Percentiles rank a stretch among this genome's conserved stretches.
Conservation (phyloP, 2,113 vertebrate genomes). For the Pungitius pungitius region DNA sequence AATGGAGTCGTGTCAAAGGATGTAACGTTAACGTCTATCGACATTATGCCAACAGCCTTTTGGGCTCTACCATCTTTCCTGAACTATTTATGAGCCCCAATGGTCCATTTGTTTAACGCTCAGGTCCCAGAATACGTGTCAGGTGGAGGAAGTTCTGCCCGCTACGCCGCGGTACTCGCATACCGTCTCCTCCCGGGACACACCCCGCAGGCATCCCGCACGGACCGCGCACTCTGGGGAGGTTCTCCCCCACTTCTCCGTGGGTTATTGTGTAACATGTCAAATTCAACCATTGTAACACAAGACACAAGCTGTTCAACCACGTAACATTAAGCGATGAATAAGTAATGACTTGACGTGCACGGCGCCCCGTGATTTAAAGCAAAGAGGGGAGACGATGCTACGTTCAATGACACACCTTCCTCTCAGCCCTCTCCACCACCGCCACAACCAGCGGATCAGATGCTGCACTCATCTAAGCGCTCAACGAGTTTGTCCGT, state of each 20-base stretch:
- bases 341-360: constrained; percentile 15
- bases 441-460: neutral
- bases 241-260: constrained; percentile 19
- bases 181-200: neutral
- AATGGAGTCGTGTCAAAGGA: neutral
- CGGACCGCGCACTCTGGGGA: neutral
- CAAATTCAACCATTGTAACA: neutral
- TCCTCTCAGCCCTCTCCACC: neutral
- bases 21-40: neutral
- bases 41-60: no score
- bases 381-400: neutral
- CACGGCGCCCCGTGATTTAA: neutral
- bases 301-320: constrained; percentile 6
- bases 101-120: neutral
- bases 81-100: neutral
- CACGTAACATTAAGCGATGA: constrained; percentile 6
- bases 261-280: constrained; percentile 15
- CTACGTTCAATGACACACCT: neutral
- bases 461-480: constrained; percentile 13
- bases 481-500: constrained; percentile 6
- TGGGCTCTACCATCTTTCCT: neutral
- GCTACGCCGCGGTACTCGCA: no score
- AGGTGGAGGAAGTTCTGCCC: neutral
- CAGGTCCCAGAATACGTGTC: neutral
- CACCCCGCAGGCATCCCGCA: neutral